Conservation (phyloP, 2,113 vertebrate genomes). For the Pachyramphus minor region DNA sequence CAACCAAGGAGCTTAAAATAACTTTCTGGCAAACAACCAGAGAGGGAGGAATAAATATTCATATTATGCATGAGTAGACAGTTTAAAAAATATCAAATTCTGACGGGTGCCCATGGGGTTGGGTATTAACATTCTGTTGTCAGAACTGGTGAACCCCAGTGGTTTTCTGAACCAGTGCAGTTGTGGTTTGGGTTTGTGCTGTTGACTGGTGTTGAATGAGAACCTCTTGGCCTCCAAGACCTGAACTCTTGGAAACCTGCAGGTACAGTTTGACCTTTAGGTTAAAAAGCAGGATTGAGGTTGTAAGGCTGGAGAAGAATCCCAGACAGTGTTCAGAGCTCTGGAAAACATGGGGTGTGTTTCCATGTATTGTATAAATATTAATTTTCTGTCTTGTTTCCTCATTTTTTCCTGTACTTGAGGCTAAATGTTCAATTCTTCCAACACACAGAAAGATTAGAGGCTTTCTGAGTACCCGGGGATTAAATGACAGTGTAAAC, state of each 20-base stretch:
- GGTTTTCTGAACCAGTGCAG: background rate
- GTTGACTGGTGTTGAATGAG: constrained; percentile 2
- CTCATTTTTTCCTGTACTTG: background rate
- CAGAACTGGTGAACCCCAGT: constrained; percentile 32
- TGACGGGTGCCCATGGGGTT: constrained; percentile 48
- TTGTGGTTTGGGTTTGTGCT: constrained; percentile 2
- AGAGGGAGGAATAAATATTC: constrained; percentile 45
- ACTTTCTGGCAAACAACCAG: constrained; percentile 35
- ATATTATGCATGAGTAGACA: constrained; percentile 38
- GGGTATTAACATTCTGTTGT: constrained; percentile 15
- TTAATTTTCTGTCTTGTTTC: constrained; percentile 21
- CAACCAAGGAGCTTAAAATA: constrained; percentile 24
- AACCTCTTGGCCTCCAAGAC: background rate
- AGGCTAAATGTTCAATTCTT: constrained; percentile 10
- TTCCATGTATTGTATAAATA: background rate
- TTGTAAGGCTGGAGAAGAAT: background rate
- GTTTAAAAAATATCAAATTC: constrained; percentile 40
- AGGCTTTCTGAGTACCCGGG: background rate
- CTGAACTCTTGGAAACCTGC: background rate
- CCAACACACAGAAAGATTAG: background rate
- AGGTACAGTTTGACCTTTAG: background rate
- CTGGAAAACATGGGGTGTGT: background rate
- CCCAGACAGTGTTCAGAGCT: background rate
- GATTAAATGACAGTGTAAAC: constrained; percentile 7
- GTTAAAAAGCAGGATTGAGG: background rate